Conservation (phyloP, 2,888 invertebrate species). For the Dioctria rufipes region DNA sequence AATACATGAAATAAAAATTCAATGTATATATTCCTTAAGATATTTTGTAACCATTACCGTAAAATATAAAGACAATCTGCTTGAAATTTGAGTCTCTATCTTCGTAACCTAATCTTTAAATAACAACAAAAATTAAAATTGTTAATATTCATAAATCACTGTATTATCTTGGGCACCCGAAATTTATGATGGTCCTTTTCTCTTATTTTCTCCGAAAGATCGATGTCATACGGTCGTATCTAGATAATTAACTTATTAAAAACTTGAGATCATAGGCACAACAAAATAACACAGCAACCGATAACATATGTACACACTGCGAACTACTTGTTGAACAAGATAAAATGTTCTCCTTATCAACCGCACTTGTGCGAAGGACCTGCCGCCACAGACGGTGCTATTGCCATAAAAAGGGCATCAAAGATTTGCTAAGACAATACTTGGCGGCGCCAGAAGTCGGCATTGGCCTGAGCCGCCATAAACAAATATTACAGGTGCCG, state of each 20-base stretch:
- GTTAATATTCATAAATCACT: slow-evolving; percentile 38
- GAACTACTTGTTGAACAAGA: slow-evolving; percentile 56
- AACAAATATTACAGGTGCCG: slow-evolving; percentile 56
- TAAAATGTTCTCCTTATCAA: slow-evolving; percentile 59
- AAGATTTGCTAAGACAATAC: slow-evolving; percentile 56
- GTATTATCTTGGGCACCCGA: slow-evolving; percentile 24
- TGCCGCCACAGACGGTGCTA: slow-evolving; percentile 56
- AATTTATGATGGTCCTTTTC: slow-evolving; percentile 24
- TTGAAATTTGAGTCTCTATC: background rate
- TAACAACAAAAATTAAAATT: slow-evolving; percentile 2
- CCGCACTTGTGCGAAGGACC: slow-evolving; percentile 61
- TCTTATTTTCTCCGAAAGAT: background rate
- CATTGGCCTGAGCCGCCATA: slow-evolving; percentile 44
- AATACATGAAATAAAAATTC: background rate
- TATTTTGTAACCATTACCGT: too few relatives aligned
- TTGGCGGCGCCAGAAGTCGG: slow-evolving; percentile 54
- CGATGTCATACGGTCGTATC: background rate
- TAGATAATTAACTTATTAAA: slow-evolving; percentile 55
- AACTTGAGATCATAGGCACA: slow-evolving; percentile 38
- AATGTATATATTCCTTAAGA: too few relatives aligned
- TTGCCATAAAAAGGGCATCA: slow-evolving; percentile 55
- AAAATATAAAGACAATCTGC: too few relatives aligned
- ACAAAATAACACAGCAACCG: slow-evolving; percentile 30
- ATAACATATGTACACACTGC: slow-evolving; percentile 42
- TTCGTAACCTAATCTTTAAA: background rate